These are phyloP conservation scores for Disparrhopalites patrizii DNA, from an alignment of 2,888 invertebrate genomes.

Conservation along the genomic window DNA sequence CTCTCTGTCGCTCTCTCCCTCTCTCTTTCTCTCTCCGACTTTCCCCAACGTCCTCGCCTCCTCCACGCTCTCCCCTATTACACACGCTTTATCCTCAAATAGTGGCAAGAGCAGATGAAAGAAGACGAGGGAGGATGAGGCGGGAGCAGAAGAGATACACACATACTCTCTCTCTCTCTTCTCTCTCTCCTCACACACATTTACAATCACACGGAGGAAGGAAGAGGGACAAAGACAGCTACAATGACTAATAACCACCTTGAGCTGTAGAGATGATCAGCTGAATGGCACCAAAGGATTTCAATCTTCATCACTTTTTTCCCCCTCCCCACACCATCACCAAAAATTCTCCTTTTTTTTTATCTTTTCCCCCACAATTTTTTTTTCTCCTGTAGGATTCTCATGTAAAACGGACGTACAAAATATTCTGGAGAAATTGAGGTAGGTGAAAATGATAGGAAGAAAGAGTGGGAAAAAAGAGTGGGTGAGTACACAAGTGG, in stretches of 20 bases:
- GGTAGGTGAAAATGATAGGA: conserved; percentile 1
- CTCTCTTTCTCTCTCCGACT: not conserved
- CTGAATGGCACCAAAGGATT: conserved; percentile 24
- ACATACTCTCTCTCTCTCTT: too few relatives aligned
- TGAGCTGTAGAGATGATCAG: conserved; percentile 21
- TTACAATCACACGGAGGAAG: too few relatives aligned
- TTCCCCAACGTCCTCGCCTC: too few relatives aligned
- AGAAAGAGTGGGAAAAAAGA: not conserved
- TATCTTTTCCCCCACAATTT: too few relatives aligned
- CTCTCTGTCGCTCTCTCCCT: too few relatives aligned
- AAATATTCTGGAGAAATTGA: too few relatives aligned
- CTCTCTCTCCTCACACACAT: too few relatives aligned
- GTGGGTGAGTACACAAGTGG: not conserved
- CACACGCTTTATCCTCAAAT: too few relatives aligned
- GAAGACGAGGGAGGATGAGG: not conserved
- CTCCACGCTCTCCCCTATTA: too few relatives aligned
- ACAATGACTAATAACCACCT: conserved; percentile 18
- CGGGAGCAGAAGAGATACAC: not conserved
- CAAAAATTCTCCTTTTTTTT: not conserved
- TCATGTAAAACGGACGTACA: too few relatives aligned
- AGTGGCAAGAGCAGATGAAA: too few relatives aligned
- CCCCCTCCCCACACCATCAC: not conserved
- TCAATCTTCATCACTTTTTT: conserved; percentile 15
- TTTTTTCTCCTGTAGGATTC: too few relatives aligned
- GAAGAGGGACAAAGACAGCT: not conserved